Evolutionary conservation across 2,888 invertebrate genomes (phyloP), one percentile per base, ranked within the genome.

Genomic region (Conchocele bisecta): DNA sequence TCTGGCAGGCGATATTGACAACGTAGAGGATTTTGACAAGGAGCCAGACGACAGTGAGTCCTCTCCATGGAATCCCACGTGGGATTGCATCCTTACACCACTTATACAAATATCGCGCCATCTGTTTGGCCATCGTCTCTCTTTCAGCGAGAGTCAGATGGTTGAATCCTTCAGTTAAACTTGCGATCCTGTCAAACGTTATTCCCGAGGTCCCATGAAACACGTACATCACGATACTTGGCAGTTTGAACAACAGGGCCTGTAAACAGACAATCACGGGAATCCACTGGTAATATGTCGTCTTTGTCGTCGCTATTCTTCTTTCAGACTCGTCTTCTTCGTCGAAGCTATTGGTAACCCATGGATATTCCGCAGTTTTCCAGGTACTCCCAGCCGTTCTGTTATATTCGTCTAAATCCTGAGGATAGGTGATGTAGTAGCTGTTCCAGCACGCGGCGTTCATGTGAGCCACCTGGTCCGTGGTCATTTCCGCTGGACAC

Each of bases 211-310:
- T 60, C 7, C 63, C 53, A 15, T 78, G 78, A 15, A 60, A 48
- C 22, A 69, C 42, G 51, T 75, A 72, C 51, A 78, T 33, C n/a
- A 75, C n/a, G n/a, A 72, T 39, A 17, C 67, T 58, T 0, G 78
- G 78, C 11, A 78, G 22, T 26, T 78, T 78, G 46, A 75, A 78
- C 37, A 78, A 22, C 1, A 78, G 53, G 9, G 78, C 74, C 39
- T 75, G 78, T 22, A 75, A 53, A 24, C 64, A 63, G 4, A 75
- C 44, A 1, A 75, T 66, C 0, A 75, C 26, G 0, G 78, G 78
- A 13, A 78, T 35, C 78, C 71, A 78, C 54, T 72, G 71, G 42
- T 75, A 75, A 20, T 61, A 51, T 3, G 51, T 41, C 11, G 24
- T 59, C n/a, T n/a, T n/a, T n/a, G n/a, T n/a, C n/a, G n/a, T n/a